Evolutionary conservation across 2,797 vertebrate species (phyloP).

Genomic region (Sebastolobus alascanus): DNA sequence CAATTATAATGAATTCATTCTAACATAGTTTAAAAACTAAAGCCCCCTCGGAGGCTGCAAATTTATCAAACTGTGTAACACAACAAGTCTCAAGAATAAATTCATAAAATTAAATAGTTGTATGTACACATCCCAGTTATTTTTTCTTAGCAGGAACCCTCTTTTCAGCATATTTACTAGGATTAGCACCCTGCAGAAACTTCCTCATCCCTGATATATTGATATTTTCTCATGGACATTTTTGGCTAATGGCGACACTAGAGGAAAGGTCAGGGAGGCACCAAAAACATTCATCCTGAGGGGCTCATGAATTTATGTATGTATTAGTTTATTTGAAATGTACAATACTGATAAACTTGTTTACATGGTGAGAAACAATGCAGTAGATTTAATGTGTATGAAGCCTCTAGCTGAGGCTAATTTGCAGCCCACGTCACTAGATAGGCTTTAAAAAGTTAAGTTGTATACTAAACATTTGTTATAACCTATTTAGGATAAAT

Average conservation of each 20-base stretch:
- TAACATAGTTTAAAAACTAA: neutral
- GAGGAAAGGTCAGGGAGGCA: neutral
- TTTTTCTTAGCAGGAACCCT: neutral
- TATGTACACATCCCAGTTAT: neutral
- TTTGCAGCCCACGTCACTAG: neutral
- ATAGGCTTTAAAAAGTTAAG: neutral
- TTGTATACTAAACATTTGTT: too few relatives aligned
- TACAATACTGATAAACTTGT: neutral
- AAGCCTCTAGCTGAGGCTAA: too few relatives aligned
- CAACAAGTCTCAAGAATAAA: neutral
- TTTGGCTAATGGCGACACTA: too few relatives aligned
- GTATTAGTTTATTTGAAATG: neutral
- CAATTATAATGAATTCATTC: too few relatives aligned
- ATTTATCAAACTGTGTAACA: neutral
- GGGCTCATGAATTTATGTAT: neutral
- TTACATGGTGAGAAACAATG: neutral
- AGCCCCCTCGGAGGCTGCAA: neutral
- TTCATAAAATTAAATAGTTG: neutral
- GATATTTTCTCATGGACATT: neutral
- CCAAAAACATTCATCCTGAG: too few relatives aligned
- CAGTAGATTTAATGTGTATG: neutral
- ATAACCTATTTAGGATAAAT: too few relatives aligned
- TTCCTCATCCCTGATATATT: neutral
- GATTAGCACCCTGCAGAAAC: slow-evolving; percentile 2
- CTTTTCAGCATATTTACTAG: neutral